These are phyloP conservation scores for Bellardia pandia DNA, from an alignment of 2,888 invertebrate species.

Conservation along the genomic window DNA sequence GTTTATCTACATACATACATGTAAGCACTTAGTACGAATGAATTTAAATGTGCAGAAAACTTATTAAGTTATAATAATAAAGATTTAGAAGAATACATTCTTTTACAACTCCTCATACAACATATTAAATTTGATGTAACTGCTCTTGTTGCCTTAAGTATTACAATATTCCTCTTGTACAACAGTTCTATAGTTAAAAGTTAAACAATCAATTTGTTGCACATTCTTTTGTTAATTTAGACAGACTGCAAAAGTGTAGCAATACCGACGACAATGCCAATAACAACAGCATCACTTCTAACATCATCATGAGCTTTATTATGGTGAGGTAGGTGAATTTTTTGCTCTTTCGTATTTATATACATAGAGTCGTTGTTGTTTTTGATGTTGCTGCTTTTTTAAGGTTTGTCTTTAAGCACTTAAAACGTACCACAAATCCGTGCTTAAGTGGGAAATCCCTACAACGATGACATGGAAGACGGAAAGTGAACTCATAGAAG, in stretches of 20 bases:
- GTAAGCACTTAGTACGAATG: too few species aligned
- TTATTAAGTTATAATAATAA: too few species aligned
- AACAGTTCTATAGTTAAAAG: conserved; percentile 35
- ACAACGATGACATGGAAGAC: conserved; percentile 7
- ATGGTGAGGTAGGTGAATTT: background rate
- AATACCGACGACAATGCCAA: conserved; percentile 41
- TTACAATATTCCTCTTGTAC: conserved; percentile 6
- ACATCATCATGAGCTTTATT: conserved; percentile 41
- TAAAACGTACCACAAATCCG: conserved; percentile 57
- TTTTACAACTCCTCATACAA: background rate
- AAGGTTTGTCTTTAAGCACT: conserved; percentile 56
- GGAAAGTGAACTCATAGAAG: background rate
- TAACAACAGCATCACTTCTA: conserved; percentile 51
- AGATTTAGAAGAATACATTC: conserved; percentile 1
- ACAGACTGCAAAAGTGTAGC: conserved; percentile 66
- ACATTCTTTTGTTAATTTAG: conserved; percentile 71
- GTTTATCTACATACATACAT: too few species aligned
- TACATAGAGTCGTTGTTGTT: conserved; percentile 15
- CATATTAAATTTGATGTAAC: conserved; percentile 15
- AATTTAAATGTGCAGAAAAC: too few species aligned
- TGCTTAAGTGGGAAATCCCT: conserved; percentile 64
- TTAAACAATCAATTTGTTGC: conserved; percentile 73
- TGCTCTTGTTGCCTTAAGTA: background rate
- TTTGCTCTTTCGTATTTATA: conserved; percentile 20
- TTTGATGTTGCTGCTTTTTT: conserved; percentile 26